A percentile compares a stretch with the other conserved stretches of the same genome.
These are phyloP conservation scores for Rhynchonema sp. DNA, from an alignment of 2,888 invertebrate species.

Conservation along the genomic window DNA sequence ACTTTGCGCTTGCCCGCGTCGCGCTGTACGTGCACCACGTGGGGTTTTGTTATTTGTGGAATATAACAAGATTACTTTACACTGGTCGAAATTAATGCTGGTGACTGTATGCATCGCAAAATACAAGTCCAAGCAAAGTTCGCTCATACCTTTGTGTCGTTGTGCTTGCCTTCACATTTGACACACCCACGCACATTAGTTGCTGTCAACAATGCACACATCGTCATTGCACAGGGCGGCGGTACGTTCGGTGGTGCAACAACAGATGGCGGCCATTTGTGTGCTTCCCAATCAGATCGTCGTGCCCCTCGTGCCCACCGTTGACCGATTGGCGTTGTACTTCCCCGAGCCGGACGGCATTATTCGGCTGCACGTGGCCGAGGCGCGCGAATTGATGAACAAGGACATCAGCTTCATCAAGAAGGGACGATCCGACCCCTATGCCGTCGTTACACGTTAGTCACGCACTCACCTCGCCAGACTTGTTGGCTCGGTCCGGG, in stretches of 20 bases:
- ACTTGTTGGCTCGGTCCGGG: not conserved
- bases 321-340: slow-evolving; percentile 58
- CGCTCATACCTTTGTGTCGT: not conserved
- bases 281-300: slow-evolving; percentile 88
- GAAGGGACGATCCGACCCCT: slow-evolving; percentile 93
- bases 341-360: slow-evolving; percentile 89
- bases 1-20: too few relatives aligned
- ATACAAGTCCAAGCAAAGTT: not conserved
- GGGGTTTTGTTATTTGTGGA: too few relatives aligned
- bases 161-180: not conserved
- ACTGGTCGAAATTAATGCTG: too few relatives aligned
- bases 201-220: not conserved
- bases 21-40: too few relatives aligned
- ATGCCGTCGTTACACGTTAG: slow-evolving; percentile 45
- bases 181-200: not conserved
- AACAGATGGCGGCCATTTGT: slow-evolving; percentile 74
- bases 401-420: slow-evolving; percentile 79
- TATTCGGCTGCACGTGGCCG: slow-evolving; percentile 72
- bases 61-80: too few relatives aligned
- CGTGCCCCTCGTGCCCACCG: slow-evolving; percentile 61
- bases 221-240: not conserved
- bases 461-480: not conserved
- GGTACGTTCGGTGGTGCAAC: slow-evolving; percentile 61
- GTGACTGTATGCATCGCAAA: too few relatives aligned
- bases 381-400: slow-evolving; percentile 83